These are phyloP conservation scores for Manis pentadactyla DNA, from an alignment of 2,797 vertebrate genomes.

Conservation along the genomic window DNA sequence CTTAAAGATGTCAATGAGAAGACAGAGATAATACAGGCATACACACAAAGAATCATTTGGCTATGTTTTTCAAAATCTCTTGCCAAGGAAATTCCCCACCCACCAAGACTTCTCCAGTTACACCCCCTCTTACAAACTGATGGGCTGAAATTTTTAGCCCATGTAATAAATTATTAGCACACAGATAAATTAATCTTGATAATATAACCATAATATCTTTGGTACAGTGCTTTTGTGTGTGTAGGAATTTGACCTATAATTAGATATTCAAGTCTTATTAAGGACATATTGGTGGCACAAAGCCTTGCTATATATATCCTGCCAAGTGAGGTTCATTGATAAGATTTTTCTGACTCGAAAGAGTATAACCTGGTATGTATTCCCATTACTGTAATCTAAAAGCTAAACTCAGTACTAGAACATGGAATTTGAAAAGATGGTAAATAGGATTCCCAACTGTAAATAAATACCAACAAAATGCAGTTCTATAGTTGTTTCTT, in stretches of 20 bases:
- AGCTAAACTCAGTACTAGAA: neutral
- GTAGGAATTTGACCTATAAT: constrained; percentile 1
- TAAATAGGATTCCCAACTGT: too few relatives aligned
- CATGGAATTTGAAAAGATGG: neutral
- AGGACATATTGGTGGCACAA: neutral
- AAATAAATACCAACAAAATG: too few relatives aligned
- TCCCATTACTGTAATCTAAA: neutral
- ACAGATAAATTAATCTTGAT: neutral
- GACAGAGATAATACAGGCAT: neutral
- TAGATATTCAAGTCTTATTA: neutral
- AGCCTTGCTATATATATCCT: neutral
- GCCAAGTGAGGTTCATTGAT: neutral
- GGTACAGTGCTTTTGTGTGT: neutral
- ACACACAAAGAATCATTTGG: neutral
- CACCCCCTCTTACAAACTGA: neutral
- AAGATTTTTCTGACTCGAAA: neutral
- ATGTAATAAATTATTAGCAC: constrained; percentile 2
- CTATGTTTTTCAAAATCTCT: neutral
- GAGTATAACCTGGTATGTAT: neutral
- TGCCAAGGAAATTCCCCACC: neutral
- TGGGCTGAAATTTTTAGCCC: neutral
- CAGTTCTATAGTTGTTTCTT: too few relatives aligned
- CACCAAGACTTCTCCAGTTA: neutral
- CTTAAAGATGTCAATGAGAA: neutral
- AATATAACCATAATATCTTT: constrained; percentile 28